Evolutionary conservation across 2,113 vertebrate species (phyloP).

Genomic region (Tamias sibiricus): DNA sequence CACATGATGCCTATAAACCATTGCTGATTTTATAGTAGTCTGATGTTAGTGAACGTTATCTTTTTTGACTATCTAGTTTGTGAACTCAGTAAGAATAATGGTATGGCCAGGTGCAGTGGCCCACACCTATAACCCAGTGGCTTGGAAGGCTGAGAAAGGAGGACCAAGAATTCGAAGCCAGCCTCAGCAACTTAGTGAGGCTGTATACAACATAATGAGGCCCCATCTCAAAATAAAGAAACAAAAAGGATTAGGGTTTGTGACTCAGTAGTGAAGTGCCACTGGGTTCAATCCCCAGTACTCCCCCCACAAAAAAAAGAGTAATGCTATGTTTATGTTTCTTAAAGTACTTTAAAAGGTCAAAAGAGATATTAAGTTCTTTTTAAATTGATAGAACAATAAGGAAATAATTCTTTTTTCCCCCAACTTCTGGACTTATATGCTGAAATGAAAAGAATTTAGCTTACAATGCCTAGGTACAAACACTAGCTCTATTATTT

Average conservation of each 20-base stretch:
- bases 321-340: accelerated
- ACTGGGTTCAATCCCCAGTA: too few species aligned
- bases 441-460: background rate
- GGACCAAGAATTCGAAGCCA: too few species aligned
- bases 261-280: too few species aligned
- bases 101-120: too few species aligned
- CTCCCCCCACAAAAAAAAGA: too few species aligned
- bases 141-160: too few species aligned
- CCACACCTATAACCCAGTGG: too few species aligned
- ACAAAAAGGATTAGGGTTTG: too few species aligned
- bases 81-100: background rate
- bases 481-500: background rate
- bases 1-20: background rate
- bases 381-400: background rate
- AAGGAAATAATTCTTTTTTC: background rate
- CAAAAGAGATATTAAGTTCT: background rate
- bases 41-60: background rate
- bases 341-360: background rate
- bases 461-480: background rate
- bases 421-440: background rate
- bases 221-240: too few species aligned
- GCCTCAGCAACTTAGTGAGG: too few species aligned
- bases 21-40: background rate
- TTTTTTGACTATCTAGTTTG: background rate
- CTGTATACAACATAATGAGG: too few species aligned